Evolutionary conservation across 2,113 vertebrate species (phyloP), one percentile per base, ranked within the genome.

Genomic region (Salvelinus sp.): DNA sequence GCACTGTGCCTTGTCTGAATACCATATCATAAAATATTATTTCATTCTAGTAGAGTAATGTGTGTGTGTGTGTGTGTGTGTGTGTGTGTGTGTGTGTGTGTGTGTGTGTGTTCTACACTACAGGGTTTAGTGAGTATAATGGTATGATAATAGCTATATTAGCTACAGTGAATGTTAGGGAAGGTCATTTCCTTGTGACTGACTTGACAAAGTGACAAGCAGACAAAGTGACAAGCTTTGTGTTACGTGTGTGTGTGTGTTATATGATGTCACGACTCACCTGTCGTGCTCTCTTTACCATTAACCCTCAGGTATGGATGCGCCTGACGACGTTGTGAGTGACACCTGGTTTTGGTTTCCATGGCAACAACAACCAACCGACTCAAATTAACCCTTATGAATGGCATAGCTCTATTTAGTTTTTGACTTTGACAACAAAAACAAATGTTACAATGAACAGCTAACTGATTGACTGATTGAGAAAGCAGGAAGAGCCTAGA

Each of bases 1-100:
- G 0, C 75, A 25, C 22, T 18, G 16, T 23, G 22, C 23, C 72
- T 4, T 54, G 47, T 70, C 48, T 54, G 47, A 70, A 18, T 25
- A 25, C 48, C 48, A 14, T 3, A 3, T 74, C 73, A 64, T 67
- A 28, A 30, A 64, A 30, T 13, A 82, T 63, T 22, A 57, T 60
- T 47, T 66, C 65, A 70, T 50, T 58, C 76, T 6, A 6, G 7
- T 38, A 12, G 22, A 27, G 71, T 44, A 33, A 66, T 14, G 57
- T 22, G 18, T 13, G 64, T 57, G 28, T 63, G 44, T 13, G 18
- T 13, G 64, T 54, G 27, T 63, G 44, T 13, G 60, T 72, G 74
- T 70, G 25, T 62, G 6, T 71, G 64, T 73, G 69, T 5, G 18
- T 13, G 64, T 57, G 28, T 63, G 44, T 13, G 18, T 13, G 16